Conservation (phyloP, 2,888 invertebrate species). For the Acrobasis repandana region DNA sequence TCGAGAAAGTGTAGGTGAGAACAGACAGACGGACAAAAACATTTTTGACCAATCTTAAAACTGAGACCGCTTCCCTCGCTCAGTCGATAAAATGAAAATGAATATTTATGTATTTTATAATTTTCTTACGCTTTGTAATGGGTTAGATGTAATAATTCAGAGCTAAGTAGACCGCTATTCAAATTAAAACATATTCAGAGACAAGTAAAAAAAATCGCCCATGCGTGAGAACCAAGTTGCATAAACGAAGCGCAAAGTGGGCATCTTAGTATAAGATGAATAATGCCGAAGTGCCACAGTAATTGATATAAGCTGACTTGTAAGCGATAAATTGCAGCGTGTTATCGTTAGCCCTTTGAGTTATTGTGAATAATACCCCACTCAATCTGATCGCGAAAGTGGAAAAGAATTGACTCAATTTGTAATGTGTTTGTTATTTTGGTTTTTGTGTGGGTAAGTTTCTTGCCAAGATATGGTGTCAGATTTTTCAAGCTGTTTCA, state of each 20-base stretch:
- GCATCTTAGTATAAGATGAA: slow-evolving; percentile 43
- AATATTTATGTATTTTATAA: no score
- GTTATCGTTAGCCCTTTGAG: slow-evolving; percentile 43
- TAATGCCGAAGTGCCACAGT: slow-evolving; percentile 53
- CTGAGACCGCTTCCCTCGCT: no score
- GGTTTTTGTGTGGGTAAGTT: no score
- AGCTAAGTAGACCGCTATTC: no score
- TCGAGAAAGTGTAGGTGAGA: no score
- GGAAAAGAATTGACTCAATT: background rate
- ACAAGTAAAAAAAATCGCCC: background rate
- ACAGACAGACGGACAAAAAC: no score
- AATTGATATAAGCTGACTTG: slow-evolving; percentile 56
- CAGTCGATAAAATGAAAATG: no score
- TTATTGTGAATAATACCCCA: slow-evolving; percentile 40
- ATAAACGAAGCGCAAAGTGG: slow-evolving; percentile 32
- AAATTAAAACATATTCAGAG: background rate
- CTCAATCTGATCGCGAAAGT: slow-evolving; percentile 38
- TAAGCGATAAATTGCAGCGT: slow-evolving; percentile 49
- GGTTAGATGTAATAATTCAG: no score
- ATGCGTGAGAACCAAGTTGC: background rate
- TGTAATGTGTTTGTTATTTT: background rate
- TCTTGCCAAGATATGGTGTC: no score
- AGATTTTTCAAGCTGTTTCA: no score
- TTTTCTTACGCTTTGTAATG: no score
- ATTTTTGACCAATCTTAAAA: no score